A percentile compares a stretch with the other conserved stretches of the same genome.
Evolutionary conservation across 2,888 invertebrate genomes (phyloP).

Genomic region (Anarsia innoxiella): DNA sequence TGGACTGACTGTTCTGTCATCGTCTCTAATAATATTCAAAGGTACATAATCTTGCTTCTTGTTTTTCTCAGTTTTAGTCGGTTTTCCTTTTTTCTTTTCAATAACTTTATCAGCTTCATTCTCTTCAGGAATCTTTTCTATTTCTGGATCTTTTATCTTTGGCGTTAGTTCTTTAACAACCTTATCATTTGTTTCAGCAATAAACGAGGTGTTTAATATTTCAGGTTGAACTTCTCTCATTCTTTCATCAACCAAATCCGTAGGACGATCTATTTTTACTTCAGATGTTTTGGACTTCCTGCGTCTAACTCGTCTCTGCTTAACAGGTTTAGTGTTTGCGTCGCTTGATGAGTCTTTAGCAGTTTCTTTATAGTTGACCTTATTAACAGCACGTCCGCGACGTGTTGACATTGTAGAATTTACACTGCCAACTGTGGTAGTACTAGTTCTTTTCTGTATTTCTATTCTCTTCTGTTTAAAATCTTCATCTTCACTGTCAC

Average conservation of each 20-base stretch:
- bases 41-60: neutral
- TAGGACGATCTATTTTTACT: constrained; percentile 14
- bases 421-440: constrained; percentile 25
- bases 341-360: constrained; percentile 24
- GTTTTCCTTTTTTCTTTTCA: constrained; percentile 5
- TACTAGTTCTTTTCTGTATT: constrained; percentile 27
- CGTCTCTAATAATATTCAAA: constrained; percentile 17
- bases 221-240: constrained; percentile 38
- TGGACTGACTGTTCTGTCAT: constrained; percentile 43
- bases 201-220: constrained; percentile 39
- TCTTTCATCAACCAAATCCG: constrained; percentile 41
- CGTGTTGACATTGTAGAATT: constrained; percentile 26
- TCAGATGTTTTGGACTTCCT: constrained; percentile 19
- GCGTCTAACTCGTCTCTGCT: constrained; percentile 19
- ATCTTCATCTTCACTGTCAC: constrained; percentile 55
- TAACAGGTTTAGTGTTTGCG: constrained; percentile 17
- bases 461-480: constrained; percentile 37
- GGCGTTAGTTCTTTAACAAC: constrained; percentile 25
- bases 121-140: constrained; percentile 36
- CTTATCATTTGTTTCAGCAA: constrained; percentile 22
- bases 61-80: neutral
- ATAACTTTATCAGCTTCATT: constrained; percentile 11
- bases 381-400: constrained; percentile 18
- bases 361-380: constrained; percentile 25
- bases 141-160: constrained; percentile 25